Conservation (phyloP, 2,888 invertebrate species). For the Platycnemis pennipes region DNA sequence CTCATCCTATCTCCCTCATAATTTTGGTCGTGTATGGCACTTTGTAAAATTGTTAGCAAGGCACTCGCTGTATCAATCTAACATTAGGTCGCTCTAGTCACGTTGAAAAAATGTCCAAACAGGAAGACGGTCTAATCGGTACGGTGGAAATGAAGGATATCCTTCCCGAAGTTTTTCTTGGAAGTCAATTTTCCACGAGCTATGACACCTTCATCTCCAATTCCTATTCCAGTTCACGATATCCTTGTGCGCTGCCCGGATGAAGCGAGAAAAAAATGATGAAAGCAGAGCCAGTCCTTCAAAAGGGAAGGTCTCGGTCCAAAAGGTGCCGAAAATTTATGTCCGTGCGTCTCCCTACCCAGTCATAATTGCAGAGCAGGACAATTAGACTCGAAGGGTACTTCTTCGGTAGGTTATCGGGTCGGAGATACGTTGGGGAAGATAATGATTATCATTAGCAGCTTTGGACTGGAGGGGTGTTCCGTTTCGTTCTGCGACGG, state of each 20-base stretch:
- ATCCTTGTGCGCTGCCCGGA: background rate
- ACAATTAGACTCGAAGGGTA: slow-evolving; percentile 13
- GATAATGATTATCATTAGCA: slow-evolving; percentile 41
- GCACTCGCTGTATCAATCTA: no score
- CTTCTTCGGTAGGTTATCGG: slow-evolving; percentile 22
- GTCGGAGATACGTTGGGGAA: background rate
- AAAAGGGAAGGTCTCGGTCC: background rate
- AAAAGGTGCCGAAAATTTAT: slow-evolving; percentile 44
- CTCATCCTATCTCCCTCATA: no score
- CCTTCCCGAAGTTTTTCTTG: background rate
- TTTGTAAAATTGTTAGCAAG: no score
- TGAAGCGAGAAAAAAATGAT: background rate
- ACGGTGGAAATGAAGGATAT: background rate
- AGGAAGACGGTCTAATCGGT: background rate
- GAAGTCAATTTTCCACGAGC: background rate
- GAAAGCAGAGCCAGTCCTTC: background rate
- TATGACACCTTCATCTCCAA: background rate
- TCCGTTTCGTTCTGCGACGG: no score
- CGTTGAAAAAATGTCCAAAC: background rate
- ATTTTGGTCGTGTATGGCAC: no score
- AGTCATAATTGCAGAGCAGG: slow-evolving; percentile 30
- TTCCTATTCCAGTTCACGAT: background rate
- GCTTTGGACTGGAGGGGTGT: background rate
- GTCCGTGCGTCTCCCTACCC: background rate
- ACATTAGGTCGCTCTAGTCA: background rate